Percentiles rank a stretch among this genome's conserved stretches.
These are phyloP conservation scores for Poeciliopsis presidionis DNA, from an alignment of 2,797 vertebrate genomes.

Conservation along the genomic window DNA sequence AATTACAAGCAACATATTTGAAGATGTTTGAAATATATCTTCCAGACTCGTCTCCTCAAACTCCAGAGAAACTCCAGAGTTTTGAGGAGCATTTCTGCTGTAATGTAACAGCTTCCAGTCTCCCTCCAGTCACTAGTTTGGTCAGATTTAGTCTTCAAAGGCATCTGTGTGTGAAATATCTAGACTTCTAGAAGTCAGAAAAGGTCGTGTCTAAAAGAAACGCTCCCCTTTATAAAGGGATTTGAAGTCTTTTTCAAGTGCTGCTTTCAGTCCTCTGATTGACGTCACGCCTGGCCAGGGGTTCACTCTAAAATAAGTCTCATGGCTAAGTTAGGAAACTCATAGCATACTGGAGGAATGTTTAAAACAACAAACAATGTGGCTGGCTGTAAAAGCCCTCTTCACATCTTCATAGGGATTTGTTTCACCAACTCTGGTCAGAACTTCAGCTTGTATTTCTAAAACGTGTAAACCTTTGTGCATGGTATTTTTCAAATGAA, in stretches of 20 bases:
- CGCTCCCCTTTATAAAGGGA: constrained; percentile 37
- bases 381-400: constrained; percentile 64
- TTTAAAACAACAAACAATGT: constrained; percentile 77
- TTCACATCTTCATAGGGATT: constrained; percentile 64
- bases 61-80: too few species aligned
- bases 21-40: too few species aligned
- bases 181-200: constrained; percentile 40
- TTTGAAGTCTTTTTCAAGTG: constrained; percentile 65
- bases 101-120: constrained; percentile 4
- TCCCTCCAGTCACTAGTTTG: constrained; percentile 11
- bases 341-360: constrained; percentile 73
- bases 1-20: too few species aligned
- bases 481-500: constrained; percentile 62
- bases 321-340: constrained; percentile 79
- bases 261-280: constrained; percentile 68
- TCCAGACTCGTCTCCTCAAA: too few species aligned
- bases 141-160: constrained; percentile 27
- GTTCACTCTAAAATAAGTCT: constrained; percentile 79
- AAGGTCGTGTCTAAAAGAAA: constrained; percentile 29
- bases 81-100: too few species aligned
- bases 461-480: constrained; percentile 41
- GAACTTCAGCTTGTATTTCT: constrained; percentile 47
- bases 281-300: constrained; percentile 75
- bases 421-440: constrained; percentile 51
- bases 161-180: constrained; percentile 33